Evolutionary conservation across 2,113 vertebrate species (phyloP).

Genomic region (Origma solitaria): DNA sequence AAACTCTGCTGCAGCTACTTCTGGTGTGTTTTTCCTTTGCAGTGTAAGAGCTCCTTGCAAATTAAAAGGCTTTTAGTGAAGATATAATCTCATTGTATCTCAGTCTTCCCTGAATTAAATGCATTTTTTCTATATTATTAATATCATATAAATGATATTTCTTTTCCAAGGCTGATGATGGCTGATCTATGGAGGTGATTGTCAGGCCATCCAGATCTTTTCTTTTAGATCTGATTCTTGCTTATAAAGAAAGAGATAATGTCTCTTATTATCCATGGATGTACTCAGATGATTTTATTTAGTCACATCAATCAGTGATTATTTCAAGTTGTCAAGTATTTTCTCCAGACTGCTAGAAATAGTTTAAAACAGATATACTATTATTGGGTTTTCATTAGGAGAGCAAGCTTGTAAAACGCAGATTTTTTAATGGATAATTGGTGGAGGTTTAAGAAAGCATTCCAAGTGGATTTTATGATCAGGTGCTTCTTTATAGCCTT

Average conservation of each 20-base stretch:
- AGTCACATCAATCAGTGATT: not conserved
- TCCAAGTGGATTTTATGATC: slow-evolving; percentile 66
- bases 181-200: not conserved
- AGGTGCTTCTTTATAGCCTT: slow-evolving; percentile 56
- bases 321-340: slow-evolving; percentile 8
- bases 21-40: not conserved
- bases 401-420: not conserved
- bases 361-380: not conserved
- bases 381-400: not conserved
- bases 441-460: slow-evolving; percentile 48
- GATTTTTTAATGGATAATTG: slow-evolving; percentile 41
- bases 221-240: not conserved
- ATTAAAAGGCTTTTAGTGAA: slow-evolving; percentile 13
- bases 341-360: not conserved
- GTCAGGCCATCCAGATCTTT: not conserved
- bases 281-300: slow-evolving; percentile 12
- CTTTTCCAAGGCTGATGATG: not conserved
- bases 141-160: not conserved
- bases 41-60: not conserved
- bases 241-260: not conserved
- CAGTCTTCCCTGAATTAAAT: not conserved
- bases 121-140: not conserved
- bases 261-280: not conserved
- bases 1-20: not conserved
- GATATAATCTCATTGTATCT: not conserved